phyloP scores from a whole-genome alignment of 1,140 invertebrate genomes.

The Battus philenor region DNA sequence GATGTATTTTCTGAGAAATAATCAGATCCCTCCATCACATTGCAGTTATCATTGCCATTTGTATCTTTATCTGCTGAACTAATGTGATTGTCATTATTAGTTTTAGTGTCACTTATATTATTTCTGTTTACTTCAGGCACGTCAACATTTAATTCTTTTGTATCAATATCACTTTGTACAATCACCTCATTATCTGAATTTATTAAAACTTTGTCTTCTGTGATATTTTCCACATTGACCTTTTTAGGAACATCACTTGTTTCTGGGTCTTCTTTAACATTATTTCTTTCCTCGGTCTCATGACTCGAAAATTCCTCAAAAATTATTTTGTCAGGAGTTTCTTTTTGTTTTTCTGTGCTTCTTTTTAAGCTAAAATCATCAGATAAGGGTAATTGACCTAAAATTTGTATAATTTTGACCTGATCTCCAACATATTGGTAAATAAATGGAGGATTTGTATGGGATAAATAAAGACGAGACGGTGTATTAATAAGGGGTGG shows the following conservation, averaged over 20 bases:
- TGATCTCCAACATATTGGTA: slow-evolving; percentile 65
- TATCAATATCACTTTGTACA: neutral
- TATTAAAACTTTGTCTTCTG: neutral
- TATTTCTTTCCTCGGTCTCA: neutral
- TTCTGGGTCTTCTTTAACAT: neutral
- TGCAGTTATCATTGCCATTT: slow-evolving; percentile 16
- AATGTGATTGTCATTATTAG: slow-evolving; percentile 14
- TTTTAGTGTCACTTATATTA: neutral
- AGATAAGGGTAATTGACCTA: slow-evolving; percentile 44
- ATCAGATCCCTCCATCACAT: slow-evolving; percentile 26
- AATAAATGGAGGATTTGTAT: slow-evolving; percentile 65
- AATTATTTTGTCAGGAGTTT: slow-evolving; percentile 17
- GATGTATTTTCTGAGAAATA: too few species aligned
- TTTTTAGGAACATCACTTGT: neutral
- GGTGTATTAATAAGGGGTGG: slow-evolving; percentile 53
- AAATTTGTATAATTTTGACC: slow-evolving; percentile 61
- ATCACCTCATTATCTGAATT: neutral
- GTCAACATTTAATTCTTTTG: neutral
- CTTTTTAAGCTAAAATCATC: slow-evolving; percentile 28
- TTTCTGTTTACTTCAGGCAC: slow-evolving; percentile 9
- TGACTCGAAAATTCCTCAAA: neutral
- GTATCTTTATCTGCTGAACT: slow-evolving; percentile 18
- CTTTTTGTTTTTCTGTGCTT: slow-evolving; percentile 41
- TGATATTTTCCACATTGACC: neutral
- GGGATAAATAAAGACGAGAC: slow-evolving; percentile 52